phyloP scores from a whole-genome alignment of 2,797 vertebrate genomes.

The Myotis myotis region DNA sequence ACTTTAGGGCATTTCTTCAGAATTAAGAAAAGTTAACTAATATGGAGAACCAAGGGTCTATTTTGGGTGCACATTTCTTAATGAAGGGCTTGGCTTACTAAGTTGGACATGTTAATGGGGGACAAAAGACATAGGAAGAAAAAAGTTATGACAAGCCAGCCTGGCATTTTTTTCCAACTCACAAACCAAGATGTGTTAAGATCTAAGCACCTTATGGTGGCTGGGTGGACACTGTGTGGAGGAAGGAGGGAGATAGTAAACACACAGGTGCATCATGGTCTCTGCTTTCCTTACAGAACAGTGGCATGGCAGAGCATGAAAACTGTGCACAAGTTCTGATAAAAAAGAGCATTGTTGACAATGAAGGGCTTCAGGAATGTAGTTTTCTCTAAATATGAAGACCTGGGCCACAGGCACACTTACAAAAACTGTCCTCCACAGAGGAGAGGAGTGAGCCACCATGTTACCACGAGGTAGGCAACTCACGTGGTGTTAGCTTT shows the following conservation, averaged over 20 bases:
- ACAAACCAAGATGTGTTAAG: background rate
- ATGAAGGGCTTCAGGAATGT: background rate
- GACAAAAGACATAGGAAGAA: background rate
- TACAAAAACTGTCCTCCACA: background rate
- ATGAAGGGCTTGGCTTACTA: conserved; percentile 1
- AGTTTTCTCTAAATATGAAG: background rate
- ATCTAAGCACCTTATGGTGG: background rate
- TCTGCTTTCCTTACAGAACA: background rate
- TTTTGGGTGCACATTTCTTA: conserved; percentile 31
- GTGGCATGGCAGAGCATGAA: background rate
- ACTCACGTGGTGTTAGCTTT: background rate
- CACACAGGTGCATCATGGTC: background rate
- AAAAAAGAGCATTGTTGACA: background rate
- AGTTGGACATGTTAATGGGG: conserved; percentile 33
- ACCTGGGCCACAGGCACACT: background rate
- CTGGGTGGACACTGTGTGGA: background rate
- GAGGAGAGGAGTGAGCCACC: background rate
- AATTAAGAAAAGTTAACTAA: conserved; percentile 69
- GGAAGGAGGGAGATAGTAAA: background rate
- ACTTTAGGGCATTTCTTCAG: conserved; percentile 37
- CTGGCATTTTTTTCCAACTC: background rate
- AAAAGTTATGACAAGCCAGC: background rate
- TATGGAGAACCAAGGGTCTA: conserved; percentile 20
- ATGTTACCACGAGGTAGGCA: background rate
- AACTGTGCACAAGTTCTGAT: background rate